These are phyloP conservation scores for Talpa occidentalis DNA, from an alignment of 2,113 vertebrate genomes.

Conservation along the genomic window DNA sequence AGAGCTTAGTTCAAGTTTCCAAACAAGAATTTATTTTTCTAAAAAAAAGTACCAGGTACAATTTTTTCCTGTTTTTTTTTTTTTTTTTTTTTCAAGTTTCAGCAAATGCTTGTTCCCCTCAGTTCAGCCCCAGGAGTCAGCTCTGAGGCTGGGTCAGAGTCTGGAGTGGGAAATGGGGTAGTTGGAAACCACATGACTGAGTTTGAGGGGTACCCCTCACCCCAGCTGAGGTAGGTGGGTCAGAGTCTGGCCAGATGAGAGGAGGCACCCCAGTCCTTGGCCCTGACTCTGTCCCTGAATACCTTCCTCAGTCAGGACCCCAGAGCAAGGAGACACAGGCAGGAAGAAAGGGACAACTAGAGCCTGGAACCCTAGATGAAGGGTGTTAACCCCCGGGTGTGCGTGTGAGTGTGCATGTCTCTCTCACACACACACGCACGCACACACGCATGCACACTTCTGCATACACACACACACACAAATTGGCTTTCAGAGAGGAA, in stretches of 20 bases:
- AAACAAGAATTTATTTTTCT: slow-evolving; percentile 84
- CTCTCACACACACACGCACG: background rate
- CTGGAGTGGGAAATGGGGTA: slow-evolving; percentile 60
- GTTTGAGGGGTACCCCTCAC: slow-evolving; percentile 70
- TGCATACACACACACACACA: background rate
- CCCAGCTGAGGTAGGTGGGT: slow-evolving; percentile 80
- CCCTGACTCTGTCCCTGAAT: slow-evolving; percentile 73
- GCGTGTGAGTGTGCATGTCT: slow-evolving; percentile 9
- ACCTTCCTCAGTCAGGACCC: slow-evolving; percentile 78
- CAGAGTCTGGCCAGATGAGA: slow-evolving; percentile 75
- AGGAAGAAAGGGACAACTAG: slow-evolving; percentile 34
- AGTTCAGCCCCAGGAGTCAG: slow-evolving; percentile 60
- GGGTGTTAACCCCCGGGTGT: slow-evolving; percentile 25
- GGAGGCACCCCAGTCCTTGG: slow-evolving; percentile 67
- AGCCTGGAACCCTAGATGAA: slow-evolving; percentile 51
- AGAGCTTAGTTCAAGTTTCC: slow-evolving; percentile 72
- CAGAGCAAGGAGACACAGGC: slow-evolving; percentile 70
- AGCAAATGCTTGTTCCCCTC: slow-evolving; percentile 79
- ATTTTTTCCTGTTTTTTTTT: slow-evolving; percentile 56
- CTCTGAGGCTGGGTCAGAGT: slow-evolving; percentile 69
- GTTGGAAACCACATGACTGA: slow-evolving; percentile 72
- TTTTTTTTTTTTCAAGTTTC: slow-evolving; percentile 82
- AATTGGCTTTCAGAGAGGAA: slow-evolving; percentile 67
- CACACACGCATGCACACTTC: background rate
- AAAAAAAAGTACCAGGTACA: slow-evolving; percentile 76